These are phyloP conservation scores for Plestiodon gilberti DNA, from an alignment of 2,113 vertebrate genomes.

Conservation along the genomic window DNA sequence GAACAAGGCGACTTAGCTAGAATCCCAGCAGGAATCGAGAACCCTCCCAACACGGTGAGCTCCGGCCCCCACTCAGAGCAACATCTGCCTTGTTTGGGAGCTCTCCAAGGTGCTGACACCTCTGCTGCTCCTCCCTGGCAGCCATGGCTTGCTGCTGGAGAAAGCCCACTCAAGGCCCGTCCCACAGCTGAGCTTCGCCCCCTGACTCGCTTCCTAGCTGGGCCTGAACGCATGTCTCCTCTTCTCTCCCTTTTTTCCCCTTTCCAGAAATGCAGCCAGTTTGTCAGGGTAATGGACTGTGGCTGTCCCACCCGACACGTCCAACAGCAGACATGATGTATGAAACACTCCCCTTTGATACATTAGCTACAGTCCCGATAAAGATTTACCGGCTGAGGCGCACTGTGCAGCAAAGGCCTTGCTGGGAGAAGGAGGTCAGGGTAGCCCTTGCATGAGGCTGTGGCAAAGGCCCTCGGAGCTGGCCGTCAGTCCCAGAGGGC, in stretches of 20 bases:
- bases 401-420: background rate
- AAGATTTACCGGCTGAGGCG: conserved; percentile 10
- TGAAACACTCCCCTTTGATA: background rate
- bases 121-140: background rate
- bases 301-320: conserved; percentile 11
- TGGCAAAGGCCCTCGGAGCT: no score
- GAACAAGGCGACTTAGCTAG: no score
- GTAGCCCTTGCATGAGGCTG: background rate
- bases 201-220: no score
- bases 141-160: background rate
- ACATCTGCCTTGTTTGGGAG: background rate
- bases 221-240: background rate
- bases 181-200: background rate
- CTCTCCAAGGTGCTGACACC: background rate
- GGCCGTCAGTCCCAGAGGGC: background rate
- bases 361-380: conserved; percentile 13
- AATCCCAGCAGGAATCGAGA: background rate
- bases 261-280: background rate
- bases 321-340: conserved; percentile 17
- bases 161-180: background rate
- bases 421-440: background rate
- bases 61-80: background rate
- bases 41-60: background rate
- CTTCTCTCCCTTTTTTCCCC: no score
- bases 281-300: conserved; percentile 29